Conservation (phyloP, 2,888 invertebrate genomes). For the Lymantria monacha region DNA sequence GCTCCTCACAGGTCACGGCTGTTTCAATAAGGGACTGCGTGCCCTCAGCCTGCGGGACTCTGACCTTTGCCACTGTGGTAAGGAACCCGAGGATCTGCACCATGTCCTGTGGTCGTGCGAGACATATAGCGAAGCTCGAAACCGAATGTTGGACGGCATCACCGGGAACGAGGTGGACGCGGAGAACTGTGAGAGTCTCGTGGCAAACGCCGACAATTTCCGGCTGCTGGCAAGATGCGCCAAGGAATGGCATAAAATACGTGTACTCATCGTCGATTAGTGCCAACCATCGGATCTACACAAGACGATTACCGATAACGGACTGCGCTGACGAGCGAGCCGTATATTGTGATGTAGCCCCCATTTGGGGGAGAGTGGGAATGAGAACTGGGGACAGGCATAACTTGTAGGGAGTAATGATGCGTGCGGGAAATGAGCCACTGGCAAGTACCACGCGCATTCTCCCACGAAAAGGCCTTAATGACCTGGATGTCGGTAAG, state of each 20-base stretch:
- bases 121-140: neutral
- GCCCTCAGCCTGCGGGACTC: neutral
- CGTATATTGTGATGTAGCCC: neutral
- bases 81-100: neutral
- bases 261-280: neutral
- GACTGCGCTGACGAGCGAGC: neutral
- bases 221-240: neutral
- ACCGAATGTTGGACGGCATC: neutral
- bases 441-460: neutral
- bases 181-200: neutral
- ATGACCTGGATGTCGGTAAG: neutral
- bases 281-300: neutral
- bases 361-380: conserved; percentile 11
- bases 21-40: neutral
- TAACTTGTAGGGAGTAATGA: conserved; percentile 51
- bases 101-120: neutral
- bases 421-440: conserved; percentile 42
- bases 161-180: neutral
- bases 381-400: conserved; percentile 66
- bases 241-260: neutral
- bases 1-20: neutral
- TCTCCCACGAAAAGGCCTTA: neutral
- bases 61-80: neutral
- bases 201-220: neutral
- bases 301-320: neutral